phyloP scores from a whole-genome alignment of 37 sponge, comb jelly and placozoan genomes.

The Geodia barretti region DNA sequence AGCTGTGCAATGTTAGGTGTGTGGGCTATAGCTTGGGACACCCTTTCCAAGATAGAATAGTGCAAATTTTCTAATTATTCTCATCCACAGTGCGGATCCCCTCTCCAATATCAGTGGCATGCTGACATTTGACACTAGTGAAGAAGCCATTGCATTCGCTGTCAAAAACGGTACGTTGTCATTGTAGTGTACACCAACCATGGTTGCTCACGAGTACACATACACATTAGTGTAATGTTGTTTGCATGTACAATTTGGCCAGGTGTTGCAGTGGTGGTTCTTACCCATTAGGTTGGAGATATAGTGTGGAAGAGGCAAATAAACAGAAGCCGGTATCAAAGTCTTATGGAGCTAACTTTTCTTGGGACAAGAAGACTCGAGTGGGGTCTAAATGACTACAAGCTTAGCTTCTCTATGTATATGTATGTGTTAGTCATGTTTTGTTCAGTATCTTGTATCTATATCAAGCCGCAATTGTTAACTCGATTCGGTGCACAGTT shows the following conservation, averaged over 20 bases:
- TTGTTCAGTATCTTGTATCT: background rate
- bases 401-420: background rate
- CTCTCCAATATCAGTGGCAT: conserved; percentile 75
- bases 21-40: no score
- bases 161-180: conserved; percentile 76
- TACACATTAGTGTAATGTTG: no score
- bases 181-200: no score
- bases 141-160: conserved; percentile 91
- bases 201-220: no score
- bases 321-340: conserved; percentile 62
- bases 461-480: background rate
- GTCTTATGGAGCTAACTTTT: conserved; percentile 92
- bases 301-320: conserved; percentile 83
- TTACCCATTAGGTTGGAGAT: conserved; percentile 83
- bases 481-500: background rate
- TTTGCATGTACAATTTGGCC: no score
- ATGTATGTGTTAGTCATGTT: background rate
- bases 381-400: conserved; percentile 80
- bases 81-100: conserved; percentile 94
- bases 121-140: conserved; percentile 63
- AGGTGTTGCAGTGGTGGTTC: no score
- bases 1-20: no score
- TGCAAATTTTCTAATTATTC: no score
- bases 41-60: no score
- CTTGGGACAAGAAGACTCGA: conserved; percentile 95